Evolutionary conservation across 1,140 invertebrate species (phyloP), one percentile per base, ranked within the genome.

Genomic region (Sarcophaga bullata): DNA sequence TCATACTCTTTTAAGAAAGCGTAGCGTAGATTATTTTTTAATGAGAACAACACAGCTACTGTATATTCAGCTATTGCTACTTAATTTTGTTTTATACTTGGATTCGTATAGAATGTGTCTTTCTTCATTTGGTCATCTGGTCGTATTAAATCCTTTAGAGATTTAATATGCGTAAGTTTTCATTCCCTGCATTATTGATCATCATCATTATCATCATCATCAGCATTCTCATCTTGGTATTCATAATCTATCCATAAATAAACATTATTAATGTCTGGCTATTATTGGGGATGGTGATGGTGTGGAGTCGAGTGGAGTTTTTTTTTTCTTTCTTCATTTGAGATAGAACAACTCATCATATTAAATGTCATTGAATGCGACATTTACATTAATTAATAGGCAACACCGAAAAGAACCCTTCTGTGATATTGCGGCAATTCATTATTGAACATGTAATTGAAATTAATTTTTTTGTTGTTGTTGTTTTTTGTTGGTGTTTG

Each of bases 231-330:
- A 19, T 68, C 19, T 3, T 25, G 17, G n/a, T 19, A 68, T 8
- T 78, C 75, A 78, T 78, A 78, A 78, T 78, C 48, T 78, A 52
- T 52, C 75, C 75, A 78, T 78, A 78, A 78, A 78, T 78, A 78
- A 78, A 78, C 75, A 78, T 78, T 48, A 52, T 78, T 78, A 78
- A 78, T 78, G 49, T 48, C 73, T 76, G 15, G 54, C n/a, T n/a
- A n/a, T 58, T 58, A 19, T 68, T 68, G 17, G 9, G 19, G 62
- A 8, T 25, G 54, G n/a, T 68, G 9, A n/a, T 8, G 6, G 8
- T 15, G 25, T 37, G 4, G 25, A 37, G 25, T 37, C 1, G 25
- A 37, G 25, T 37, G 25, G 25, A 4, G 25, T 37, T 37, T 37
- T 37, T 1, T 37, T 37, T 37, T 37, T 37, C 25, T 1, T 37